These are phyloP conservation scores for Ganaspis brasiliensis DNA, from an alignment of 2,888 invertebrate genomes.

Conservation along the genomic window DNA sequence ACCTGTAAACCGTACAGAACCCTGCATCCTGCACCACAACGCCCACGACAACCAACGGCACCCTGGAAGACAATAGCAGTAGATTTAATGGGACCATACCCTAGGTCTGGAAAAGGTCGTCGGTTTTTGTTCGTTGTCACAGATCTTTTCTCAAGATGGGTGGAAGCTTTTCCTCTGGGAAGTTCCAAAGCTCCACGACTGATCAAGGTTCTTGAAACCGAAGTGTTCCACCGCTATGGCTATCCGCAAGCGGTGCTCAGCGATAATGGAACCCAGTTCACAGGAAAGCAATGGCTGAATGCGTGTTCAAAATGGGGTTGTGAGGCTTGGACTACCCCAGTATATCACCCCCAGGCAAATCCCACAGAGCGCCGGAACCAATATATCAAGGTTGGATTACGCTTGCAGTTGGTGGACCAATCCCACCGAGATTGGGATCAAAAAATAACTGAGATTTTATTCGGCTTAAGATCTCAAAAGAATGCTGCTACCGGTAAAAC, in stretches of 20 bases:
- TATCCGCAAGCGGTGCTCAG: conserved; percentile 48
- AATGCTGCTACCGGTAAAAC: not conserved
- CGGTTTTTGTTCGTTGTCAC: conserved; percentile 59
- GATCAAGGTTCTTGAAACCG: conserved; percentile 40
- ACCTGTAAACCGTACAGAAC: conserved; percentile 32
- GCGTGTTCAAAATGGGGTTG: conserved; percentile 37
- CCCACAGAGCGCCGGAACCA: conserved; percentile 56
- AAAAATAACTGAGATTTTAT: not conserved
- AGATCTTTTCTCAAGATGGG: conserved; percentile 63
- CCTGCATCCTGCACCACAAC: not conserved
- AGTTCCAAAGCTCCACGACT: conserved; percentile 36
- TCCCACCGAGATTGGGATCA: not conserved
- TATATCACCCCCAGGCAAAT: conserved; percentile 55
- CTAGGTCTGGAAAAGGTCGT: conserved; percentile 44
- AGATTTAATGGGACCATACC: conserved; percentile 60
- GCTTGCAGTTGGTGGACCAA: conserved; percentile 7
- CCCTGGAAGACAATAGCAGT: conserved; percentile 49
- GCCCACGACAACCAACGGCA: conserved; percentile 33
- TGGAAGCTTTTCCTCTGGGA: conserved; percentile 59
- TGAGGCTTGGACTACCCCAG: conserved; percentile 53
- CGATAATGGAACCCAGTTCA: conserved; percentile 57
- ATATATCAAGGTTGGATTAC: conserved; percentile 52
- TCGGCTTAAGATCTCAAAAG: not conserved
- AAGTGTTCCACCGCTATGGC: conserved; percentile 46
- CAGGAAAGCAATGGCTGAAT: conserved; percentile 18